Percentiles rank a stretch among this genome's conserved stretches.
These are phyloP conservation scores for Cheilosia scutellata DNA, from an alignment of 2,888 invertebrate species.

Conservation along the genomic window DNA sequence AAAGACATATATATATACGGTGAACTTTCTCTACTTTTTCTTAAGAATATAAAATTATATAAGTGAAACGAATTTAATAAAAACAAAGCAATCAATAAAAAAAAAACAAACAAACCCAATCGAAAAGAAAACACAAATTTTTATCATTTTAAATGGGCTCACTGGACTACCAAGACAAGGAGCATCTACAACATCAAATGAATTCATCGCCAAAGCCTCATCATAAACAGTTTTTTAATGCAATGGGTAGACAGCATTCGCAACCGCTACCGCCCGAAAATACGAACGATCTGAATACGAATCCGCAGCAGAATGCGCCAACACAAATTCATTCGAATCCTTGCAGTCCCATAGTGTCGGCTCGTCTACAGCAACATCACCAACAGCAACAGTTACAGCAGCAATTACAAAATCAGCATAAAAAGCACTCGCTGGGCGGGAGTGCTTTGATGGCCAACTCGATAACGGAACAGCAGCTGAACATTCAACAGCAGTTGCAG, in stretches of 20 bases:
- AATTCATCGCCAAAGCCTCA: constrained; percentile 75
- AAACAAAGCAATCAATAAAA: constrained; percentile 38
- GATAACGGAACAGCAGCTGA: constrained; percentile 59
- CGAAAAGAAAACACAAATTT: constrained; percentile 40
- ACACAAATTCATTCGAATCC: constrained; percentile 77
- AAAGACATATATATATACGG: constrained; percentile 9
- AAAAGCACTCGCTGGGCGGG: constrained; percentile 28
- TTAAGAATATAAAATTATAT: constrained; percentile 25
- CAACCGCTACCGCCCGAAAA: constrained; percentile 46
- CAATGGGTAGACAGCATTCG: constrained; percentile 63
- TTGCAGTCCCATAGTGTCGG: constrained; percentile 69
- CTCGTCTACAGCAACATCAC: constrained; percentile 46
- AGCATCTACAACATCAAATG: constrained; percentile 52
- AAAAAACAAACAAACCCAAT: constrained; percentile 1
- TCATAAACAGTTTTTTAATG: constrained; percentile 63
- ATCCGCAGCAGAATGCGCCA: constrained; percentile 70
- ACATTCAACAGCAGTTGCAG: constrained; percentile 65
- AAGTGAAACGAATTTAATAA: constrained; percentile 59
- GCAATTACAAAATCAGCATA: constrained; percentile 44
- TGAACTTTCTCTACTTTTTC: constrained; percentile 19
- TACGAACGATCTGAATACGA: constrained; percentile 62
- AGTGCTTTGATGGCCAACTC: constrained; percentile 29
- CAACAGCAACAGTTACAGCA: constrained; percentile 68
- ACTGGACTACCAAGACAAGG: constrained; percentile 13
- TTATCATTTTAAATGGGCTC: constrained; percentile 22